Evolutionary conservation across 2,113 vertebrate species (phyloP).

Genomic region (Athene noctua): DNA sequence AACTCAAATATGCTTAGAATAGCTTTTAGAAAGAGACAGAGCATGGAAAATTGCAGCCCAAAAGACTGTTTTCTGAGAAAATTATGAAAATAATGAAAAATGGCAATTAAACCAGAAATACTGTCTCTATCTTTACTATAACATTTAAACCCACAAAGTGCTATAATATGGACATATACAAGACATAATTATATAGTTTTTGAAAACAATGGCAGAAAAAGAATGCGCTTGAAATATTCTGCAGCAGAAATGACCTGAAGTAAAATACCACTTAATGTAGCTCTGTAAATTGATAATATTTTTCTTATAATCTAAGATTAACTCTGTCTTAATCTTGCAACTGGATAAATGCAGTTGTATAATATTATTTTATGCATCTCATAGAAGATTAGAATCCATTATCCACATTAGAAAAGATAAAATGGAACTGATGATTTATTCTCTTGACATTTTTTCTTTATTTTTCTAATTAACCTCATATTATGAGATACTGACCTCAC

Average conservation of each 20-base stretch:
- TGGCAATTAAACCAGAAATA: neutral
- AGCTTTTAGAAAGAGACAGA: conserved; percentile 7
- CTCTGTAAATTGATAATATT: neutral
- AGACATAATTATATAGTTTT: neutral
- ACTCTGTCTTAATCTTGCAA: neutral
- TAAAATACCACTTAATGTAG: neutral
- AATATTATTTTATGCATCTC: neutral
- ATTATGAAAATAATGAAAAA: conserved; percentile 15
- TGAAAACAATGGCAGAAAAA: neutral
- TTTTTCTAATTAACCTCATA: conserved; percentile 62
- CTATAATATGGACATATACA: neutral
- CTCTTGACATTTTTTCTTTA: conserved; percentile 44
- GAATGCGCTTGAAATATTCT: neutral
- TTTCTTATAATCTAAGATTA: neutral
- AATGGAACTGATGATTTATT: neutral
- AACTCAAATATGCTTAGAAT: conserved; percentile 4
- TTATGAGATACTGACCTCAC: conserved; percentile 19
- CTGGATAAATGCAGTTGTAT: neutral
- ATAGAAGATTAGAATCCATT: neutral
- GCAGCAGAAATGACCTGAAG: neutral
- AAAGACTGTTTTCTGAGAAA: neutral
- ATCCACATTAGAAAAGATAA: neutral
- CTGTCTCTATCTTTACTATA: neutral
- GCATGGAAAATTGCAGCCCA: neutral
- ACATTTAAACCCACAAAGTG: neutral